These are phyloP conservation scores for Heloderma charlesbogerti DNA, from an alignment of 2,113 vertebrate species.

Conservation along the genomic window DNA sequence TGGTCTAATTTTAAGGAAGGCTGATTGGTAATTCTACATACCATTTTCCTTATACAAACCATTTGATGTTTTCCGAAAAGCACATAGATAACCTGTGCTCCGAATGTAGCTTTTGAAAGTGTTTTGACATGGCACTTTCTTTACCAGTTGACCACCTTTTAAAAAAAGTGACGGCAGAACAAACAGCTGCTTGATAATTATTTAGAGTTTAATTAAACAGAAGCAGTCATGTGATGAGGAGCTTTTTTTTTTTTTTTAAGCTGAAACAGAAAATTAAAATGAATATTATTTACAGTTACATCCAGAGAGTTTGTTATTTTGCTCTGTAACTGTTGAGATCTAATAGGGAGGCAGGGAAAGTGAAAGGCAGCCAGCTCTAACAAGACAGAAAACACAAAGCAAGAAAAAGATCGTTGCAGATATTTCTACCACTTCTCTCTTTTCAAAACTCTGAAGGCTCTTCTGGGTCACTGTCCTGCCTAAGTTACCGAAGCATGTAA, in stretches of 20 bases:
- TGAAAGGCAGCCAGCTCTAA: not conserved
- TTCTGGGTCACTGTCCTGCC: slow-evolving; percentile 45
- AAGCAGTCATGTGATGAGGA: slow-evolving; percentile 25
- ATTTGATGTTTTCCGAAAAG: slow-evolving; percentile 24
- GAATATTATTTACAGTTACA: not conserved
- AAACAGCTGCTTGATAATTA: slow-evolving; percentile 25
- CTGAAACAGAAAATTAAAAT: slow-evolving; percentile 25
- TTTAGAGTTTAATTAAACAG: slow-evolving; percentile 29
- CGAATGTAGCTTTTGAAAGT: not conserved
- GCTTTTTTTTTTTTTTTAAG: not conserved
- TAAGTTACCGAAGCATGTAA: slow-evolving; percentile 21
- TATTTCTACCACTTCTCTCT: not conserved
- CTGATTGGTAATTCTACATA: not conserved
- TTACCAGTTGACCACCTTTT: not conserved
- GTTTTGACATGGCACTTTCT: not conserved
- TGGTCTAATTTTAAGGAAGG: not conserved
- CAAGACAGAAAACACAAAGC: not conserved
- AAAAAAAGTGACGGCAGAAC: not conserved
- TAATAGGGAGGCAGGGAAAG: not conserved
- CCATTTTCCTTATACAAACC: not conserved
- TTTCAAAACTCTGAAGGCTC: slow-evolving; percentile 56
- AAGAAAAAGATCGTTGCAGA: slow-evolving; percentile 32
- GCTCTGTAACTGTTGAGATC: slow-evolving; percentile 46
- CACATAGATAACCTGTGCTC: not conserved
- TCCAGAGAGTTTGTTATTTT: slow-evolving; percentile 19